Evolutionary conservation across 2,797 vertebrate species (phyloP).

Genomic region (Syndactyla subalaris): DNA sequence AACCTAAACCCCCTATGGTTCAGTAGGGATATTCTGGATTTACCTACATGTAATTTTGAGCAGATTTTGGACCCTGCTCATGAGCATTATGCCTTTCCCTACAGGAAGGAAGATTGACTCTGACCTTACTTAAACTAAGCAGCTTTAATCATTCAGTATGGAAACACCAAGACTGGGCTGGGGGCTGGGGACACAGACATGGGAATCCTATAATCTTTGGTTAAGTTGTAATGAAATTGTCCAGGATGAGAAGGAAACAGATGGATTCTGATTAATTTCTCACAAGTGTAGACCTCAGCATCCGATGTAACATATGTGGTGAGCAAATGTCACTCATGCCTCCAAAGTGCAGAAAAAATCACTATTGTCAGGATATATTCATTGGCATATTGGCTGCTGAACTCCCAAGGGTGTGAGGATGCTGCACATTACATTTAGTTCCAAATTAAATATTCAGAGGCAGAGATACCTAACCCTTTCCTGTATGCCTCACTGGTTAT

Average conservation of each 20-base stretch:
- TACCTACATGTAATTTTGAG: conserved; percentile 56
- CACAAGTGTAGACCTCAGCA: conserved; percentile 70
- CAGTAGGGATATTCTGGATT: conserved; percentile 49
- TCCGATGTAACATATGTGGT: conserved; percentile 71
- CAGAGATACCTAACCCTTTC: conserved; percentile 60
- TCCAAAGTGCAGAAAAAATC: conserved; percentile 57
- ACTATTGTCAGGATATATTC: conserved; percentile 57
- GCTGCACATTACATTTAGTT: conserved; percentile 55
- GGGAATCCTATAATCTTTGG: conserved; percentile 80
- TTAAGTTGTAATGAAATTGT: conserved; percentile 82
- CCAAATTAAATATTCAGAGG: conserved; percentile 68
- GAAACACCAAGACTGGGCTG: conserved; percentile 67
- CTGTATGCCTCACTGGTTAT: conserved; percentile 51
- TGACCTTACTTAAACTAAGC: conserved; percentile 79
- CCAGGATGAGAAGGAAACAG: conserved; percentile 78
- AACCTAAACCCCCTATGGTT: neutral
- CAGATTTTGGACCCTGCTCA: conserved; percentile 56
- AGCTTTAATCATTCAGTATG: conserved; percentile 74
- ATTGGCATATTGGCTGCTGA: conserved; percentile 60
- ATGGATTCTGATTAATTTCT: conserved; percentile 84
- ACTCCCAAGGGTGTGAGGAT: conserved; percentile 46
- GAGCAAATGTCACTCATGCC: conserved; percentile 62
- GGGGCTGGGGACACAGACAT: conserved; percentile 47
- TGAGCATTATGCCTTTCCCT: conserved; percentile 73
- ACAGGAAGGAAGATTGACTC: conserved; percentile 74